Evolutionary conservation across 2,888 invertebrate species (phyloP).

Genomic region (Cryptophagus acutangulus): DNA sequence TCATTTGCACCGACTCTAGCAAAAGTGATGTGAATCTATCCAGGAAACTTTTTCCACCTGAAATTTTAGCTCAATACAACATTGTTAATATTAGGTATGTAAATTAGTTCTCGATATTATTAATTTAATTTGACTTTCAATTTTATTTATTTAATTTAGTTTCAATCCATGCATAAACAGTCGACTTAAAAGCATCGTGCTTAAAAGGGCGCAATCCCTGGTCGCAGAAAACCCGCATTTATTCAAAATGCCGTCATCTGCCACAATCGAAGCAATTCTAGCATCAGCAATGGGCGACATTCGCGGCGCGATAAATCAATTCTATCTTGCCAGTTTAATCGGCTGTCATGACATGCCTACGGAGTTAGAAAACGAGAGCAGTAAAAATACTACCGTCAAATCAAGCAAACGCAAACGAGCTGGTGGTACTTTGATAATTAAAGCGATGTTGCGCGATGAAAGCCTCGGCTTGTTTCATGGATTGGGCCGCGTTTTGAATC

Average conservation of each 20-base stretch:
- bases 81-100: constrained; percentile 64
- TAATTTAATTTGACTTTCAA: background rate
- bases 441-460: constrained; percentile 61
- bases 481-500: constrained; percentile 70
- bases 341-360: constrained; percentile 39
- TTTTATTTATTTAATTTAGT: constrained; percentile 46
- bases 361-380: constrained; percentile 29
- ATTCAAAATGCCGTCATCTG: constrained; percentile 54
- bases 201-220: constrained; percentile 59
- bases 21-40: constrained; percentile 56
- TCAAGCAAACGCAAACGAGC: constrained; percentile 46
- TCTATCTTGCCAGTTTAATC: constrained; percentile 75
- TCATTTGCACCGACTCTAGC: constrained; percentile 67
- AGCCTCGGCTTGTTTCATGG: constrained; percentile 69
- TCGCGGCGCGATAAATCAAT: constrained; percentile 74
- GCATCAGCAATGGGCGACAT: constrained; percentile 75
- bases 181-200: too few relatives aligned
- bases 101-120: too few relatives aligned
- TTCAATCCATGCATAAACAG: constrained; percentile 67
- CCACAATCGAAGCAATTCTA: constrained; percentile 64
- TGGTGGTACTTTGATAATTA: constrained; percentile 34
- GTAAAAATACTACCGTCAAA: too few relatives aligned
- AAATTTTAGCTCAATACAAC: constrained; percentile 56
- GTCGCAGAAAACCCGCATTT: constrained; percentile 53
- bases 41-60: constrained; percentile 61